Evolutionary conservation across 2,113 vertebrate genomes (phyloP).

Genomic region (Trachemys scripta): DNA sequence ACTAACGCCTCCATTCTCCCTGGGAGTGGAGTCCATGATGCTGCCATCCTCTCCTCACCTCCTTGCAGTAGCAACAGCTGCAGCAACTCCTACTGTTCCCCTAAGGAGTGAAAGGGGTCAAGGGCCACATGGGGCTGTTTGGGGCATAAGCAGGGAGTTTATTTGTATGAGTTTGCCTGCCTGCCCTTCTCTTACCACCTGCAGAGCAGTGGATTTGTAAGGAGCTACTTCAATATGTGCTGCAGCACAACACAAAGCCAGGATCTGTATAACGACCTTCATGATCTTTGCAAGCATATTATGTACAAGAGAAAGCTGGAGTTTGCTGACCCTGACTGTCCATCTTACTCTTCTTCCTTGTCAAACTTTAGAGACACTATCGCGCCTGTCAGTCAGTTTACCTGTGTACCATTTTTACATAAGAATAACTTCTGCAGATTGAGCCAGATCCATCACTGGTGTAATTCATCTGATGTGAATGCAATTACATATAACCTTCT

Average conservation of each 20-base stretch:
- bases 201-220: neutral
- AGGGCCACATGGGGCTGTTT: too few species aligned
- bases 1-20: neutral
- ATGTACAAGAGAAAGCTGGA: neutral
- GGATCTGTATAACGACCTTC: neutral
- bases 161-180: neutral
- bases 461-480: neutral
- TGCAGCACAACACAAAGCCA: neutral
- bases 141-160: too few species aligned
- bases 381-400: too few species aligned
- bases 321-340: neutral
- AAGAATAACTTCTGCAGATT: neutral
- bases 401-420: too few species aligned
- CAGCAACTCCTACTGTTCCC: too few species aligned
- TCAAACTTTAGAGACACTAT: neutral
- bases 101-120: too few species aligned
- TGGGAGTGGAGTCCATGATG: neutral
- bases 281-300: neutral
- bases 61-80: too few species aligned
- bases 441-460: rapidly evolving
- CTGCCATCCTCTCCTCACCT: neutral
- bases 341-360: neutral
- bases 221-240: neutral
- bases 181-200: neutral
- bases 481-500: neutral